Conservation (phyloP, 1,140 invertebrate genomes). For the Drosophila serrata region DNA sequence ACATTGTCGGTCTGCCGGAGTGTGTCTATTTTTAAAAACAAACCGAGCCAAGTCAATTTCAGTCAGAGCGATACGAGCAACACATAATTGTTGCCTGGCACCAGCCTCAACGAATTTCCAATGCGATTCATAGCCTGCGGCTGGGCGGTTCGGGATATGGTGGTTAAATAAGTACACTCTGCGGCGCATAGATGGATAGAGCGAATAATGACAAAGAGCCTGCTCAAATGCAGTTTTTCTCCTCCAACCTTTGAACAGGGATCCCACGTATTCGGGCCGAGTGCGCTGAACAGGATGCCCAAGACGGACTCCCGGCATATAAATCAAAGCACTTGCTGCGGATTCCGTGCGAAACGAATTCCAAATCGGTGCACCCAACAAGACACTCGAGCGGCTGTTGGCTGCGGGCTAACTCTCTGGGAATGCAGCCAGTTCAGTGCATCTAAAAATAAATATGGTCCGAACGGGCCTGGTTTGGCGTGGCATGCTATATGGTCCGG, state of each 20-base stretch:
- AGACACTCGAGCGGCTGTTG: constrained; percentile 12
- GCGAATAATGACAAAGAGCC: constrained; percentile 60
- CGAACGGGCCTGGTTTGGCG: constrained; percentile 22
- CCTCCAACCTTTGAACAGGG: constrained; percentile 21
- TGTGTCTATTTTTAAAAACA: constrained; percentile 68
- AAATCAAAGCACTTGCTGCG: constrained; percentile 29
- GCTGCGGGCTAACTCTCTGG: constrained; percentile 9
- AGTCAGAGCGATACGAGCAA: constrained; percentile 12
- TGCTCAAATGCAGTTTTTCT: constrained; percentile 54
- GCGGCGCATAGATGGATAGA: constrained; percentile 17
- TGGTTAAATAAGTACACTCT: constrained; percentile 44
- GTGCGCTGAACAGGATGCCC: constrained; percentile 52
- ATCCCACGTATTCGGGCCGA: constrained; percentile 50
- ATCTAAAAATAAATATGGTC: constrained; percentile 67
- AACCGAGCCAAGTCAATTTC: constrained; percentile 20
- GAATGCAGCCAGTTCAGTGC: constrained; percentile 38
- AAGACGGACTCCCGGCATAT: constrained; percentile 16
- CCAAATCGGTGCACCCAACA: constrained; percentile 59
- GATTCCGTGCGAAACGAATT: constrained; percentile 68
- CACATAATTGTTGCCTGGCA: constrained; percentile 64
- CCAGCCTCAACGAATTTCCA: constrained; percentile 48
- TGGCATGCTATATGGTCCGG: constrained; percentile 11
- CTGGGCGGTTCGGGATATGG: constrained; percentile 7
- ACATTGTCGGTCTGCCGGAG: constrained; percentile 36
- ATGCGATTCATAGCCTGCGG: constrained; percentile 11